phyloP scores from a whole-genome alignment of 2,888 invertebrate genomes.

The Sphinx pinastri region DNA sequence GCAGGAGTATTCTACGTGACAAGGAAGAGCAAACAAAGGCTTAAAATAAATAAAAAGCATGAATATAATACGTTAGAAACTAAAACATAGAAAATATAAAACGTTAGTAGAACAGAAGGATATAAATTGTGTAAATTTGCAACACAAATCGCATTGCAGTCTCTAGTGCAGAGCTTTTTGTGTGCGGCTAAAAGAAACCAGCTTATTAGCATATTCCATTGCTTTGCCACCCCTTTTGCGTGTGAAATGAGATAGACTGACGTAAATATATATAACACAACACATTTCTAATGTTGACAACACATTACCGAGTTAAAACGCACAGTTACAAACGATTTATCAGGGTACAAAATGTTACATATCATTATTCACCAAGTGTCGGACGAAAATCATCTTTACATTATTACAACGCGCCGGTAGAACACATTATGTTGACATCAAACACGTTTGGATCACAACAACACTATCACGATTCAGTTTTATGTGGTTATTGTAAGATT shows the following conservation, averaged over 20 bases:
- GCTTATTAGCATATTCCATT: slow-evolving; percentile 79
- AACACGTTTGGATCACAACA: slow-evolving; percentile 46
- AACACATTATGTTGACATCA: slow-evolving; percentile 40
- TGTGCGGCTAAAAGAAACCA: slow-evolving; percentile 76
- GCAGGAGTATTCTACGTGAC: not conserved
- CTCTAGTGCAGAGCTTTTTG: slow-evolving; percentile 82
- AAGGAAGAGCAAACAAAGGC: not conserved
- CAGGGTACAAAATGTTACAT: slow-evolving; percentile 72
- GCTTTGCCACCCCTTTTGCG: slow-evolving; percentile 61
- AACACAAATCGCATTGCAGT: slow-evolving; percentile 83
- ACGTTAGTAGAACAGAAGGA: slow-evolving; percentile 31
- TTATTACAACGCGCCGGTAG: slow-evolving; percentile 41
- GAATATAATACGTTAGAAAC: slow-evolving; percentile 2
- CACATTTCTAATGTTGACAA: slow-evolving; percentile 56
- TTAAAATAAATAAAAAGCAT: not conserved
- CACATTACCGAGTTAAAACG: slow-evolving; percentile 74
- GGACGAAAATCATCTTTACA: slow-evolving; percentile 54
- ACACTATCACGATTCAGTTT: slow-evolving; percentile 53
- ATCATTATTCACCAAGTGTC: slow-evolving; percentile 70
- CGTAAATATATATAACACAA: slow-evolving; percentile 42
- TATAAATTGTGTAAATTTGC: slow-evolving; percentile 70
- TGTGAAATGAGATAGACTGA: slow-evolving; percentile 45
- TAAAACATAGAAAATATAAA: slow-evolving; percentile 19
- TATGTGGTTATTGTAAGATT: slow-evolving; percentile 50
- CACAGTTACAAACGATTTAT: slow-evolving; percentile 74